These are phyloP conservation scores for Chrysolina americana DNA, from an alignment of 2,888 invertebrate species.

Conservation along the genomic window DNA sequence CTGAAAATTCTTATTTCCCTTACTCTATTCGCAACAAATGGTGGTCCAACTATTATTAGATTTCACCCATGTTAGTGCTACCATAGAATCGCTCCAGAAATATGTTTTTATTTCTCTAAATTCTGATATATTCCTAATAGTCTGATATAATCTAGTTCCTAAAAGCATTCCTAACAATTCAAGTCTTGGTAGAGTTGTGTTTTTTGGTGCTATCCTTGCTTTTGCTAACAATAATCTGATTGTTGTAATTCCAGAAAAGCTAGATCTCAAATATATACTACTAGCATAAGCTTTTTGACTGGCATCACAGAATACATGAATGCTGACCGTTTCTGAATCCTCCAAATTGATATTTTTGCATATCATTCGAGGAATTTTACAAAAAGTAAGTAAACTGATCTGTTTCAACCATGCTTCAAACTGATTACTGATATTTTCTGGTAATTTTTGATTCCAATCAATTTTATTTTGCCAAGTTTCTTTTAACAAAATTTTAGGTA, in stretches of 20 bases:
- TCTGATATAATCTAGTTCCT: constrained; percentile 15
- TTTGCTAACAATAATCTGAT: neutral
- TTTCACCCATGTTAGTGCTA: constrained; percentile 22
- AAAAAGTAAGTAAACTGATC: constrained; percentile 9
- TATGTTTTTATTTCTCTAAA: constrained; percentile 19
- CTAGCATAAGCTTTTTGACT: neutral
- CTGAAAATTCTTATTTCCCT: constrained; percentile 9
- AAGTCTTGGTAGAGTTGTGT: constrained; percentile 10
- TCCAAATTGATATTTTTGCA: constrained; percentile 14
- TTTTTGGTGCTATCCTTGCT: constrained; percentile 17
- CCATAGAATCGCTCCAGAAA: constrained; percentile 25
- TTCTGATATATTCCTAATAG: neutral
- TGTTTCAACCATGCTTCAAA: constrained; percentile 20
- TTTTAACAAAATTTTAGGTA: neutral
- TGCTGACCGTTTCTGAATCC: neutral
- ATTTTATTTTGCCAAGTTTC: constrained; percentile 4
- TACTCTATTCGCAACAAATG: constrained; percentile 22
- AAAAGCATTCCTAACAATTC: constrained; percentile 16
- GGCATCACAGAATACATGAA: constrained; percentile 14
- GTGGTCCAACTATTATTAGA: constrained; percentile 18
- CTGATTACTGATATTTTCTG: constrained; percentile 10
- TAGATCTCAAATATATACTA: neutral
- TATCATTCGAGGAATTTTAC: neutral
- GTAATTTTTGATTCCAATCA: constrained; percentile 12
- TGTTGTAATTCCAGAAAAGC: neutral